Percentiles rank a stretch among this genome's conserved stretches.
phyloP scores from a whole-genome alignment of 2,888 invertebrate genomes.

The Calameuta filiformis region DNA sequence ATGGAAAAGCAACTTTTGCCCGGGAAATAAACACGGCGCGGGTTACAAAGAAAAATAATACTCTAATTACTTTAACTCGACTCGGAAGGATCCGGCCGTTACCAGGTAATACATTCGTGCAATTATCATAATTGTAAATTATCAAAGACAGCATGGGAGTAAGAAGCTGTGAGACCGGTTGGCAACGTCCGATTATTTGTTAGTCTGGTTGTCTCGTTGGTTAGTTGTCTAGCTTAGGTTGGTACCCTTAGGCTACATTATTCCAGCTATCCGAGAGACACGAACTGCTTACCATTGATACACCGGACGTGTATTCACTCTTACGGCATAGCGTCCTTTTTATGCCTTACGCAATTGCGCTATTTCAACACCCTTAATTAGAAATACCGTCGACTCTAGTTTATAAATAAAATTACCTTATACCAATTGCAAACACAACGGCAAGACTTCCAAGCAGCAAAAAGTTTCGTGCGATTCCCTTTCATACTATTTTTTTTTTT shows the following conservation, averaged over 20 bases:
- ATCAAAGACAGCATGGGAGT: slow-evolving; percentile 14
- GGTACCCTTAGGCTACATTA: not conserved
- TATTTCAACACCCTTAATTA: slow-evolving; percentile 9
- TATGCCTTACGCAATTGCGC: not conserved
- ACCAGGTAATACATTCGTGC: slow-evolving; percentile 8
- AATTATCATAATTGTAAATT: slow-evolving; percentile 26
- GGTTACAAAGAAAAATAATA: not conserved
- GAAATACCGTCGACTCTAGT: not conserved
- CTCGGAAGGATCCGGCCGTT: not conserved
- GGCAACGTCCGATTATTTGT: not conserved
- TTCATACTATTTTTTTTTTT: too few species aligned
- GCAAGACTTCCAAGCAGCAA: too few species aligned
- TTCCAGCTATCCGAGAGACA: not conserved
- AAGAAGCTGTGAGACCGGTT: slow-evolving; percentile 21
- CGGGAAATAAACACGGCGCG: not conserved
- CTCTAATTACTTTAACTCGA: not conserved
- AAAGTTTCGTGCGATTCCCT: too few species aligned
- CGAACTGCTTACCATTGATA: slow-evolving; percentile 11
- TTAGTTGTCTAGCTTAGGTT: too few species aligned
- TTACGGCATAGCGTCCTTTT: not conserved
- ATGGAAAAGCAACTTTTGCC: not conserved
- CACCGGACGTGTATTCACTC: slow-evolving; percentile 11
- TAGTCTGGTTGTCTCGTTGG: not conserved
- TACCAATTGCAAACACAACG: not conserved
- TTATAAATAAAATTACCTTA: not conserved